Base-by-base conservation (phyloP, 2,113 vertebrate genomes). In the Scolopax mira region DNA sequence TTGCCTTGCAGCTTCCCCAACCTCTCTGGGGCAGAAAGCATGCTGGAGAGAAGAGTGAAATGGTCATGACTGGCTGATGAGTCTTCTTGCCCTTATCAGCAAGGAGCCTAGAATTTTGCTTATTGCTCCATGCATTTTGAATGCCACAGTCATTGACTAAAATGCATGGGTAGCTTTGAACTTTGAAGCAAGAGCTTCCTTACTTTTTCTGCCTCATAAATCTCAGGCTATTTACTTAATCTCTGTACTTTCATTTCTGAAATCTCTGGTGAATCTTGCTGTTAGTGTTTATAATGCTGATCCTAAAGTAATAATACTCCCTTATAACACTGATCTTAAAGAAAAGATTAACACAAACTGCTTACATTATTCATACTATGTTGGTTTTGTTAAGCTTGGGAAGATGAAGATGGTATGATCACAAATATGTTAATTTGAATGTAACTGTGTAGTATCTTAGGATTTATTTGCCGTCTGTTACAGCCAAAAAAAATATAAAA, bases 331-430 rank as follows among this genome's bases (percentile, higher is more conserved):
- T 78, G 75, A 70, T 86, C 55, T 74, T 93, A 77, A 79, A 55
- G 46, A 41, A 61, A 95, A 79, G 72, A 93, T 90, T 85, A 89
- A 88, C 78, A 83, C 67, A 93, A 93, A 95, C 60, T 88, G 28
- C 74, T 88, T 96, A 83, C 51, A 82, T 85, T 89, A 78, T 86
- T 95, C 71, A 82, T 78, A 55, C 25, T 62, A 37, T 60, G 64
- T 89, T 88, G 74, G 57, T 46, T 93, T 82, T 87, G 46, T 88
- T 70, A 85, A 80, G 30, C 55, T 78, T 85, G n/a, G 64, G 72
- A 95, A 94, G 79, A 95, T 70, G 51, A 93, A 95, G 85, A 88
- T 1, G 2, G 19, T 62, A 74, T 57, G 42, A 85, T 90, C 75
- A 88, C 21, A 96, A 83, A 80, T 70, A 66, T 48, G 64, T 60